A percentile compares a stretch with the other conserved stretches of the same genome.
phyloP scores from a whole-genome alignment of 2,113 vertebrate genomes.

The Rattus rattus region DNA sequence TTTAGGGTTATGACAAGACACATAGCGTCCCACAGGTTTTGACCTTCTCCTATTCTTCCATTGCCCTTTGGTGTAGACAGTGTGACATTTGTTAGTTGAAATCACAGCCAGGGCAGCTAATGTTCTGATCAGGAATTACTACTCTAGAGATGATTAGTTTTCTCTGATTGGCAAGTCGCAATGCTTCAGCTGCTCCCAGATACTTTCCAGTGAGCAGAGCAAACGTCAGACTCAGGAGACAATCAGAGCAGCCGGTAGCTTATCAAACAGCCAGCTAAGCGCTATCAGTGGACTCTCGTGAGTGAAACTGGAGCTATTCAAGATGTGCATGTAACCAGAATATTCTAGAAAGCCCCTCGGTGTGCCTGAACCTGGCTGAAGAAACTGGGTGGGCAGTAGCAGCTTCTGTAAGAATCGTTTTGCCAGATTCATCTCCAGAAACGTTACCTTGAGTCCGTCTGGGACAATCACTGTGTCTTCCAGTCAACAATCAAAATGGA shows the following conservation, averaged over 20 bases:
- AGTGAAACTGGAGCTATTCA: not conserved
- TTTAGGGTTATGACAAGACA: not conserved
- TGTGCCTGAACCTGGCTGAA: not conserved
- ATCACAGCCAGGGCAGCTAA: not conserved
- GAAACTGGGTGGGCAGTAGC: not conserved
- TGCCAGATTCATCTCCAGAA: not conserved
- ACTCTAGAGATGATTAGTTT: not conserved
- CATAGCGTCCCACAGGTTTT: fast-evolving
- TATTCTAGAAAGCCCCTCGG: not conserved
- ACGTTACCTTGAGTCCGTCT: not conserved
- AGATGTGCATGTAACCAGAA: not conserved
- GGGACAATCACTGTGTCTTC: not conserved
- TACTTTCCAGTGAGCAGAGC: slow-evolving; percentile 23
- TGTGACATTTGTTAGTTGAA: not conserved
- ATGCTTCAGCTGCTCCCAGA: not conserved
- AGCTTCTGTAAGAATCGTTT: not conserved
- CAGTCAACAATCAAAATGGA: not conserved
- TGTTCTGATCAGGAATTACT: not conserved
- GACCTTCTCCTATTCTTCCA: not conserved
- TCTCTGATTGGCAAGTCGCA: not conserved
- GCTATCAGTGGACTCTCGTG: not conserved
- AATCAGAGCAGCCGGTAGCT: not conserved
- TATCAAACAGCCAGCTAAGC: not conserved
- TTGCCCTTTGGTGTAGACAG: not conserved
- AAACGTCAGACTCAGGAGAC: not conserved